These are phyloP conservation scores for Ips typographus DNA, from an alignment of 1,140 invertebrate species.

Conservation along the genomic window DNA sequence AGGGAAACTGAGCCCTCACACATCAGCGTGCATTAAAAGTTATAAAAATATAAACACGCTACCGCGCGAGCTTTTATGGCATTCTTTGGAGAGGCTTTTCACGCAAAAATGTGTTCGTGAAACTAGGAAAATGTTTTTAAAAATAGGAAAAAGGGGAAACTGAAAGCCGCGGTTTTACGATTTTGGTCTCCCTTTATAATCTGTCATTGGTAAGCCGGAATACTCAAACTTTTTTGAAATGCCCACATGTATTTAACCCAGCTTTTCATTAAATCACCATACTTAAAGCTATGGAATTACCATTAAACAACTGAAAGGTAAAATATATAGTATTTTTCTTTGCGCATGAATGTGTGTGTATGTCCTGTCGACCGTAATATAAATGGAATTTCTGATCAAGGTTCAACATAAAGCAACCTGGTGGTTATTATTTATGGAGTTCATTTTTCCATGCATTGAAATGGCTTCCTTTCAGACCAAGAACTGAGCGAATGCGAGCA, in stretches of 20 bases:
- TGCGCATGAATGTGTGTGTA: too few species aligned
- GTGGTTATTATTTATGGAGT: neutral
- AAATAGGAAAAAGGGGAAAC: neutral
- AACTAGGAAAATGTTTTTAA: slow-evolving; percentile 19
- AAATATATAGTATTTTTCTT: too few species aligned
- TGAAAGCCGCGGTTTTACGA: too few species aligned
- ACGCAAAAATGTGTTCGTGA: slow-evolving; percentile 16
- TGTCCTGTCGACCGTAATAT: neutral
- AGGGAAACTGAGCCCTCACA: slow-evolving; percentile 5
- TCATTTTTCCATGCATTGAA: neutral
- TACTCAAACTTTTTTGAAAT: too few species aligned
- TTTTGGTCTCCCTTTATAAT: too few species aligned
- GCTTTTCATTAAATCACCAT: too few species aligned
- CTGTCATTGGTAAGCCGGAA: too few species aligned
- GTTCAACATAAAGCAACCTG: neutral
- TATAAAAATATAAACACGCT: slow-evolving; percentile 21
- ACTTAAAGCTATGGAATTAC: too few species aligned
- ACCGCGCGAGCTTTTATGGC: slow-evolving; percentile 8
- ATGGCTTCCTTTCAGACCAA: neutral
- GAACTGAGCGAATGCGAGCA: neutral
- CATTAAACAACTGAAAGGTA: too few species aligned
- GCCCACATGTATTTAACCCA: too few species aligned
- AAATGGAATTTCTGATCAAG: neutral
- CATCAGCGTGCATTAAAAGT: slow-evolving; percentile 13
- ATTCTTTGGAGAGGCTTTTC: slow-evolving; percentile 19